Percentiles rank a stretch among this genome's conserved stretches.
Conservation (phyloP, 1,140 invertebrate species). For the Olivierus martensii region DNA sequence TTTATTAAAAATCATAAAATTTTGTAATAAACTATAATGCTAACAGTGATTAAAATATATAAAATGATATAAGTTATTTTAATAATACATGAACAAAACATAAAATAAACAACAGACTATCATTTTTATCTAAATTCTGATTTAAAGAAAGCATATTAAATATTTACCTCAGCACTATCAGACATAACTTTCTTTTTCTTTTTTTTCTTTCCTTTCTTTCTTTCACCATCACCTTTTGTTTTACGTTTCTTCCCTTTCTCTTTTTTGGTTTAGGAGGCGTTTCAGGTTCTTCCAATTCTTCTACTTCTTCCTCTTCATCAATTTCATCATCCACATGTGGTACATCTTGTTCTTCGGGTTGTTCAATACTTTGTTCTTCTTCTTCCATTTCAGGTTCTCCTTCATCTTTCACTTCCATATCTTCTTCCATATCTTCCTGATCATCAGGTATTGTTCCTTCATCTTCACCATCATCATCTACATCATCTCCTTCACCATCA, state of each 20-base stretch:
- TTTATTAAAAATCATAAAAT: too few species aligned
- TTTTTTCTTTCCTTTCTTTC: slow-evolving; percentile 78
- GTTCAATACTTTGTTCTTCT: slow-evolving; percentile 11
- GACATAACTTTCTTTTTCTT: slow-evolving; percentile 79
- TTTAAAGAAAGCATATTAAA: too few species aligned
- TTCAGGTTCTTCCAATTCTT: slow-evolving; percentile 17
- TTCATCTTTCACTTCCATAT: slow-evolving; percentile 6
- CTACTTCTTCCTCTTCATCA: slow-evolving; percentile 14
- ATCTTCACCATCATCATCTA: slow-evolving; percentile 15
- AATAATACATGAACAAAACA: too few species aligned
- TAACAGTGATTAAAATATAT: too few species aligned
- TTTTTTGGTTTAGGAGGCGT: slow-evolving; percentile 14
- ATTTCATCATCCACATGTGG: slow-evolving; percentile 4
- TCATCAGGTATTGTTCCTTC: slow-evolving; percentile 15
- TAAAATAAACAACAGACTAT: too few species aligned
- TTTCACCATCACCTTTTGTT: slow-evolving; percentile 43
- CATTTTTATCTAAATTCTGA: too few species aligned
- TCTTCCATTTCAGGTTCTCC: slow-evolving; percentile 10
- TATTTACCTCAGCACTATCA: slow-evolving; percentile 48
- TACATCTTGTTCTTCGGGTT: slow-evolving; percentile 7
- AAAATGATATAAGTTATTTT: too few species aligned
- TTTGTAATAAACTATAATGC: too few species aligned
- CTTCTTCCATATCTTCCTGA: slow-evolving; percentile 8
- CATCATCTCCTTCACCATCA: slow-evolving; percentile 6
- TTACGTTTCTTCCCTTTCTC: slow-evolving; percentile 77